Conservation (phyloP, 2,888 invertebrate genomes). For the Lottia gigantea region DNA sequence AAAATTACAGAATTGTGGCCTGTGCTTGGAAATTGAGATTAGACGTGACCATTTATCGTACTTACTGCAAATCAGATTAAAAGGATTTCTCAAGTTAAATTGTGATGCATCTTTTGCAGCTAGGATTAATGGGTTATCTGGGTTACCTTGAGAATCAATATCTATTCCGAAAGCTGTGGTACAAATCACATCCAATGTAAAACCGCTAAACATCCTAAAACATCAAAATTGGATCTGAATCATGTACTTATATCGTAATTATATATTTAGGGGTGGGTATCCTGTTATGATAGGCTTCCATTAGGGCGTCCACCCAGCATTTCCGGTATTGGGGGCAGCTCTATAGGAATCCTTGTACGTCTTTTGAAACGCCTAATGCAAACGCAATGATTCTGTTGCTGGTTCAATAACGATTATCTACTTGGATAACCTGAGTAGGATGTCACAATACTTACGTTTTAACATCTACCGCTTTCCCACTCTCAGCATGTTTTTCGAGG, state of each 20-base stretch:
- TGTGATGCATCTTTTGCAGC: conserved; percentile 30
- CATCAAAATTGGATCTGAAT: no score
- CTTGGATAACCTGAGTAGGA: neutral
- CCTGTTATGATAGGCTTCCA: no score
- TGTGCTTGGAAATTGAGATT: no score
- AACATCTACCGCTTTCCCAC: conserved; percentile 26
- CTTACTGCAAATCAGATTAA: neutral
- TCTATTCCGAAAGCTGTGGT: conserved; percentile 40
- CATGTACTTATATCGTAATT: no score
- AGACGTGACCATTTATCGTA: neutral
- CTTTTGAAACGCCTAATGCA: no score
- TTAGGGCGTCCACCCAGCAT: no score
- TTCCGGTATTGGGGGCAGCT: no score
- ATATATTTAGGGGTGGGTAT: no score
- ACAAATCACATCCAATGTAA: conserved; percentile 41
- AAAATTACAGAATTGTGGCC: no score
- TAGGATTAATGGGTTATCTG: conserved; percentile 34
- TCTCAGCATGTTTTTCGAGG: conserved; percentile 16
- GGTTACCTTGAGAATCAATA: conserved; percentile 38
- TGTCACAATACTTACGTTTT: conserved; percentile 13
- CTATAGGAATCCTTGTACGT: no score
- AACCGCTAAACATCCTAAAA: conserved; percentile 20
- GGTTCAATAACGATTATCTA: no score
- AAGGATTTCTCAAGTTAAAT: conserved; percentile 5
- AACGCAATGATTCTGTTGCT: no score